Evolutionary conservation across 2,888 invertebrate genomes (phyloP).

Genomic region (Ophioninae sp.): DNA sequence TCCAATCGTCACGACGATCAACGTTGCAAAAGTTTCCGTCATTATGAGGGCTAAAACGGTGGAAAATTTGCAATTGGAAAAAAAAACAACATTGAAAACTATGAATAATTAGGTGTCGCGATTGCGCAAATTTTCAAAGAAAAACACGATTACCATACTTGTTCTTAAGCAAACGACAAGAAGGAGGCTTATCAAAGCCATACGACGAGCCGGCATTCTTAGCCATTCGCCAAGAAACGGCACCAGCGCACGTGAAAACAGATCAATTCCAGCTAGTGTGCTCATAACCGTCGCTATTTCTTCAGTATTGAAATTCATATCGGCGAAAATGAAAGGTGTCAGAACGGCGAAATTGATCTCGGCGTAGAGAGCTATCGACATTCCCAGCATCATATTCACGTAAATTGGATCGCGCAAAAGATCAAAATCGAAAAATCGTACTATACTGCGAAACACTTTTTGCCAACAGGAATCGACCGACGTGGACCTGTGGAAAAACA

Average conservation of each 20-base stretch:
- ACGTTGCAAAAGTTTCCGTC: slow-evolving; percentile 74
- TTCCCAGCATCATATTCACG: slow-evolving; percentile 86
- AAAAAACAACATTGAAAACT: slow-evolving; percentile 30
- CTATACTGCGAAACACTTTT: slow-evolving; percentile 75
- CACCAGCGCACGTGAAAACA: slow-evolving; percentile 84
- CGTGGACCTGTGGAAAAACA: slow-evolving; percentile 32
- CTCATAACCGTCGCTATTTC: slow-evolving; percentile 86
- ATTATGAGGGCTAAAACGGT: slow-evolving; percentile 79
- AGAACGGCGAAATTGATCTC: slow-evolving; percentile 87
- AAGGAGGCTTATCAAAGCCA: slow-evolving; percentile 85
- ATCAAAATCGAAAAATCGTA: slow-evolving; percentile 85
- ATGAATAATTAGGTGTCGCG: neutral
- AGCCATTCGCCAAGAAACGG: slow-evolving; percentile 87
- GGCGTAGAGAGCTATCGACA: slow-evolving; percentile 86
- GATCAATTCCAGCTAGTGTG: slow-evolving; percentile 82
- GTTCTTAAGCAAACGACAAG: slow-evolving; percentile 84
- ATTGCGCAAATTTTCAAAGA: neutral
- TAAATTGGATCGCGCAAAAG: slow-evolving; percentile 86
- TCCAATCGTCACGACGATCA: slow-evolving; percentile 82
- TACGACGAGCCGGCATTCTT: slow-evolving; percentile 84
- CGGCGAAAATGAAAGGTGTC: slow-evolving; percentile 86
- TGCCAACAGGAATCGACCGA: slow-evolving; percentile 32
- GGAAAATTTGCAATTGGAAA: slow-evolving; percentile 19
- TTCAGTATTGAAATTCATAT: slow-evolving; percentile 83
- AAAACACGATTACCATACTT: slow-evolving; percentile 82